Conservation (phyloP, 1,140 invertebrate species). For the Zaprionus ghesquierei region DNA sequence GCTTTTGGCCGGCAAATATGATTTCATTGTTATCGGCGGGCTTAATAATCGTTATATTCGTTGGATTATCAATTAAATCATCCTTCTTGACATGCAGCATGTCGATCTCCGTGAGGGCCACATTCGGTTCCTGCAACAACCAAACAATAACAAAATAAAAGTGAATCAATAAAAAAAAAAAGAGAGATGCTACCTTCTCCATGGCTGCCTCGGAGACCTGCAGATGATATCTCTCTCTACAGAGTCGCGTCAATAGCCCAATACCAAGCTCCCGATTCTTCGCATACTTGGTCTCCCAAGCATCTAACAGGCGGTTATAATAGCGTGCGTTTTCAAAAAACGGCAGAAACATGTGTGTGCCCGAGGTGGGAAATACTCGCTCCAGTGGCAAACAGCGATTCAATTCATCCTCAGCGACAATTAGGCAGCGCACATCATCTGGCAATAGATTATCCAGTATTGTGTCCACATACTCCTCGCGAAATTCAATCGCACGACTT, state of each 20-base stretch:
- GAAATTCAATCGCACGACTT: constrained; percentile 84
- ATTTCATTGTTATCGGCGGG: constrained; percentile 15
- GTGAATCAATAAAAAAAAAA: neutral
- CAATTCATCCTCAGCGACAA: constrained; percentile 96
- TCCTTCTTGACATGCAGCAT: constrained; percentile 77
- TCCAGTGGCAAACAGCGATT: constrained; percentile 88
- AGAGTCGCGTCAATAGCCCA: constrained; percentile 87
- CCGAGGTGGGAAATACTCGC: constrained; percentile 93
- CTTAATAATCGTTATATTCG: constrained; percentile 43
- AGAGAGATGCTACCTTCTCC: constrained; percentile 59
- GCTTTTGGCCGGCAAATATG: neutral
- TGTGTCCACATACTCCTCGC: constrained; percentile 88
- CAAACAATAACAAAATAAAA: no score
- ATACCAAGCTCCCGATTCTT: constrained; percentile 87
- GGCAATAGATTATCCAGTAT: constrained; percentile 92
- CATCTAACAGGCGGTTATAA: constrained; percentile 96
- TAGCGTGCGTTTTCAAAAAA: constrained; percentile 94
- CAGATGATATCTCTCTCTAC: constrained; percentile 88
- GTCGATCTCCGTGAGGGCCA: constrained; percentile 74
- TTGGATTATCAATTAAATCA: constrained; percentile 49
- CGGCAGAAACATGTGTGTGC: constrained; percentile 90
- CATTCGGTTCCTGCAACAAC: constrained; percentile 71
- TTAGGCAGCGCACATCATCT: constrained; percentile 94
- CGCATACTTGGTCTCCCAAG: constrained; percentile 92
- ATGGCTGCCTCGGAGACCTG: constrained; percentile 84